phyloP scores from a whole-genome alignment of 1,140 invertebrate species.

The Zaprionus ornatus region DNA sequence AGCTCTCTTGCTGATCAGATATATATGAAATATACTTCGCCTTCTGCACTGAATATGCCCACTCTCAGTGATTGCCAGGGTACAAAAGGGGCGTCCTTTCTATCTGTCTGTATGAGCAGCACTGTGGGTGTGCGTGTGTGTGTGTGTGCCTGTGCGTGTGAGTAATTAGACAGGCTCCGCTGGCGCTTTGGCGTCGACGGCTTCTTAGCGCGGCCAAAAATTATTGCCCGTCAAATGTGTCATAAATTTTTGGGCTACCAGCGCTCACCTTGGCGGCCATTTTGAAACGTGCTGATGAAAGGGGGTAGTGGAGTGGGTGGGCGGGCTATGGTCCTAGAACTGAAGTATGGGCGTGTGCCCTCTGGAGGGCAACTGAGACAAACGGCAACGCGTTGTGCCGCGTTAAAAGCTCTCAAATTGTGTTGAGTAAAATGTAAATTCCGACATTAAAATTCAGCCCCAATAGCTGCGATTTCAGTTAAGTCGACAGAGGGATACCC shows the following conservation, averaged over 20 bases:
- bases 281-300: constrained; percentile 16
- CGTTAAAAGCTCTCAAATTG: constrained; percentile 20
- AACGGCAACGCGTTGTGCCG: constrained; percentile 18
- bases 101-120: constrained; percentile 13
- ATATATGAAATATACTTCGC: background rate
- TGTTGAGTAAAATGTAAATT: constrained; percentile 27
- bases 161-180: constrained; percentile 57
- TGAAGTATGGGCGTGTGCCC: constrained; percentile 4
- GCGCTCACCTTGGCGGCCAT: constrained; percentile 37
- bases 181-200: constrained; percentile 25
- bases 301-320: background rate
- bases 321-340: background rate
- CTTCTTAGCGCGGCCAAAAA: constrained; percentile 40
- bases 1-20: background rate
- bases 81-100: constrained; percentile 1
- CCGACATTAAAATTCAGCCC: constrained; percentile 28
- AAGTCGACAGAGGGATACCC: background rate
- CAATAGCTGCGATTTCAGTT: background rate
- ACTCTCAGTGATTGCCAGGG: background rate
- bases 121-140: constrained; percentile 10
- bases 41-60: background rate
- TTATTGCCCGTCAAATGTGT: constrained; percentile 54
- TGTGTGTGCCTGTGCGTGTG: constrained; percentile 14
- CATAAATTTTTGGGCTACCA: constrained; percentile 36
- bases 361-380: constrained; percentile 31